These are phyloP conservation scores for Ara ararauna DNA, from an alignment of 2,797 vertebrate species.

Conservation along the genomic window DNA sequence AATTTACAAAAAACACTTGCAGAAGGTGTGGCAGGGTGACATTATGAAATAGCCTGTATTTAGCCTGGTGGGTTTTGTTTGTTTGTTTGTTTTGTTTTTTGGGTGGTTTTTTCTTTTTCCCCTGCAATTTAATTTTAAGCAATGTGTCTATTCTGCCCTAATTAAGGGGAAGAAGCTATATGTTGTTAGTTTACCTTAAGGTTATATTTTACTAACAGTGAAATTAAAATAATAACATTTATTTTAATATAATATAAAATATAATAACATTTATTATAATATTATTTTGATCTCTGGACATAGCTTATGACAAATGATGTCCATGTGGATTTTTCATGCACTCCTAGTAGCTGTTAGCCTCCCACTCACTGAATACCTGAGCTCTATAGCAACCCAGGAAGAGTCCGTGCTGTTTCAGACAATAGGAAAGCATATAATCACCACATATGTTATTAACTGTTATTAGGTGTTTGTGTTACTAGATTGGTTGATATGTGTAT, in stretches of 20 bases:
- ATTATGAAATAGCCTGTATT: background rate
- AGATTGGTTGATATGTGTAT: background rate
- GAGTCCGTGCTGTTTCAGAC: background rate
- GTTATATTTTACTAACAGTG: background rate
- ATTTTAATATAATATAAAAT: background rate
- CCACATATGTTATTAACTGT: background rate
- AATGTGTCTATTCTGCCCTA: background rate
- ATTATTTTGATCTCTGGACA: background rate
- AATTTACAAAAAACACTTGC: background rate
- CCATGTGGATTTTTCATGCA: background rate
- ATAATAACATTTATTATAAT: background rate
- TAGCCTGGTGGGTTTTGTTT: background rate
- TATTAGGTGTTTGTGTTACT: background rate
- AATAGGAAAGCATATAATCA: background rate
- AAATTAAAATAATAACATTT: background rate
- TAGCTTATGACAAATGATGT: background rate
- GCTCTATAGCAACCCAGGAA: background rate
- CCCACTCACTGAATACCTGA: background rate
- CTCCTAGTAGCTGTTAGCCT: background rate
- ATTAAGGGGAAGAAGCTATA: background rate
- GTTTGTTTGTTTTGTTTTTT: background rate
- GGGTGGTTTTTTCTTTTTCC: background rate
- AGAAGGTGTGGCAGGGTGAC: background rate
- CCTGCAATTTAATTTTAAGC: background rate
- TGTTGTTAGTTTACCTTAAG: background rate